Percentiles rank a stretch among this genome's conserved stretches.
Conservation (phyloP, 2,888 invertebrate genomes). For the Escarpia spicata region DNA sequence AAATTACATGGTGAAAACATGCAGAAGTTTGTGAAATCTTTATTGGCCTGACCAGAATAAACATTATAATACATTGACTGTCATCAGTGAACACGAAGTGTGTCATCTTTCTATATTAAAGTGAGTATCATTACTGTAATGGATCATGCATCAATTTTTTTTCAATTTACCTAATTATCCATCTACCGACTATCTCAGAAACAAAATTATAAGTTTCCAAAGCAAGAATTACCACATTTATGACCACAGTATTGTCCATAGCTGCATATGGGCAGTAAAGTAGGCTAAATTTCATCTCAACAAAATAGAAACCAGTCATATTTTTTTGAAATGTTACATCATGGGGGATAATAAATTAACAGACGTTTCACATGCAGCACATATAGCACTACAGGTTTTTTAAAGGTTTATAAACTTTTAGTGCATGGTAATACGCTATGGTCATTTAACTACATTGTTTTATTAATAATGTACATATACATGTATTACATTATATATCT, state of each 20-base stretch:
- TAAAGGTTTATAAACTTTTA: too few relatives aligned
- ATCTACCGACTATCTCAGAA: background rate
- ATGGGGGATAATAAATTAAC: too few relatives aligned
- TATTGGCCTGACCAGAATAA: background rate
- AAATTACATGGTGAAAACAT: background rate
- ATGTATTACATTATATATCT: too few relatives aligned
- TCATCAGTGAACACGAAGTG: background rate
- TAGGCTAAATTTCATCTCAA: too few relatives aligned
- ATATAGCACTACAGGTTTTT: too few relatives aligned
- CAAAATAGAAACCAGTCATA: too few relatives aligned
- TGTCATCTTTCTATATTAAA: background rate
- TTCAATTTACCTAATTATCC: background rate
- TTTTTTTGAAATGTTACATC: too few relatives aligned
- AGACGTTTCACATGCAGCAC: too few relatives aligned
- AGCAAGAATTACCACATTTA: background rate
- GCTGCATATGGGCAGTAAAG: too few relatives aligned
- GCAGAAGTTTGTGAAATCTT: background rate
- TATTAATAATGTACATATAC: too few relatives aligned
- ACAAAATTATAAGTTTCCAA: background rate
- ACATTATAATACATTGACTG: background rate
- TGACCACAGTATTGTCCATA: background rate
- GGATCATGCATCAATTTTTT: background rate
- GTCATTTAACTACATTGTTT: too few relatives aligned
- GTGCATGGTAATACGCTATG: too few relatives aligned
- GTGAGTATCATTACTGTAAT: background rate